Percentiles rank a stretch among this genome's conserved stretches.
These are phyloP conservation scores for Trachurus trachurus DNA, from an alignment of 2,797 vertebrate species.

Conservation along the genomic window DNA sequence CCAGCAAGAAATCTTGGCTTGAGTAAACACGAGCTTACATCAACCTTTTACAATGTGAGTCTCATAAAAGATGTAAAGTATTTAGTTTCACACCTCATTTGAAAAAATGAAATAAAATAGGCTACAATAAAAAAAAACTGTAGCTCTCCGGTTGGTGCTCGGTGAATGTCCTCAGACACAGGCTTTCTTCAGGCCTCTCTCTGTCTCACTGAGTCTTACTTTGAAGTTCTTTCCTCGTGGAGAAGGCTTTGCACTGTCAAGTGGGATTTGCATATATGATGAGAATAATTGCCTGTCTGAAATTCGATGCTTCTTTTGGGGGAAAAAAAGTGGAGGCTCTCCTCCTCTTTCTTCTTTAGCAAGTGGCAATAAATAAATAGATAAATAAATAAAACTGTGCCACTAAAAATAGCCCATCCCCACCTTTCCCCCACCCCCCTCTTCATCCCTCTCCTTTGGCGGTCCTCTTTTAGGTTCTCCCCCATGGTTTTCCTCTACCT, in stretches of 20 bases:
- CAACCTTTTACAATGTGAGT: conserved; percentile 24
- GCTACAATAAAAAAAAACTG: conserved; percentile 18
- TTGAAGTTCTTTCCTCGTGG: conserved; percentile 83
- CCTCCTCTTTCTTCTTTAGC: conserved; percentile 59
- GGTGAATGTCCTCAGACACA: conserved; percentile 53
- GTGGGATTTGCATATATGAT: conserved; percentile 88
- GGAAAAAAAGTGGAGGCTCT: conserved; percentile 13
- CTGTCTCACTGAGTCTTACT: conserved; percentile 73
- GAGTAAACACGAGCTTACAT: conserved; percentile 54
- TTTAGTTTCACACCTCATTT: conserved; percentile 64
- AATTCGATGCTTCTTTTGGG: conserved; percentile 69
- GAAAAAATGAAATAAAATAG: conserved; percentile 1
- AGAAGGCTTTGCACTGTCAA: conserved; percentile 83
- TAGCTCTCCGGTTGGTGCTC: conserved; percentile 35
- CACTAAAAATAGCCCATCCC: conserved; percentile 67
- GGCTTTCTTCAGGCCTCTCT: conserved; percentile 74
- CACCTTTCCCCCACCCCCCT: conserved; percentile 5
- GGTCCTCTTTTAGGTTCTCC: conserved; percentile 81
- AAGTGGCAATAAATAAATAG: conserved; percentile 24
- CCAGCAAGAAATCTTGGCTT: conserved; percentile 22
- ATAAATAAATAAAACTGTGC: conserved; percentile 25
- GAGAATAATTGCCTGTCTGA: conserved; percentile 86
- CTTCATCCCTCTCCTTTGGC: conserved; percentile 43
- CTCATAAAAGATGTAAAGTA: conserved; percentile 50
- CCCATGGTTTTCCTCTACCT: conserved; percentile 86